Evolutionary conservation across 2,797 vertebrate species (phyloP), one percentile per base, ranked within the genome.

Genomic region (Tenualosa ilisha): DNA sequence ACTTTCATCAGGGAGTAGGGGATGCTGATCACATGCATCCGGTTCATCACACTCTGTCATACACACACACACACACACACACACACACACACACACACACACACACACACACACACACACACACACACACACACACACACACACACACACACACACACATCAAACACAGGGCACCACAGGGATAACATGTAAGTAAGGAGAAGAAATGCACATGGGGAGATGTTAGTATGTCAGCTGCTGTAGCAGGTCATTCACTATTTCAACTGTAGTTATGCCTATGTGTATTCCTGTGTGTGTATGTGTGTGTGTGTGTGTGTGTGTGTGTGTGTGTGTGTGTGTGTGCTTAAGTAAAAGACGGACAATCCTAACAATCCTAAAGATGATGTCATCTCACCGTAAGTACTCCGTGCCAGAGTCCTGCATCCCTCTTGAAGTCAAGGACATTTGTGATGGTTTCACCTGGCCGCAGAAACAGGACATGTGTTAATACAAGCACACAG

Each of bases 1-100:
- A 97, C 98, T 93, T 99, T 99, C 98, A 99, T 99, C 90, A 99
- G 91, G 0, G 98, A 98, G 85, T 99, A 99, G 0, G 98, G 98
- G 87, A 99, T 96, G 93, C 97, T 99, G 95, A 99, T 94, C 88
- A 99, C 98, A 0, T 99, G 98, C 96, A 98, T 97, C 88, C 97
- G 95, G 89, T 98, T 99, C 97, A 99, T 96, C 89, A 99, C 97
- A 0, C 97, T 98, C 98, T 99, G 89, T 0, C 51, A 88, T 13
- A 84, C 87, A 91, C 89, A 81, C 20, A 89, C 46, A 91, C 20
- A 82, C 13, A 85, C 24, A 85, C 83, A 75, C 63, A 68, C 24
- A 31, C 63, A 37, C 24, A 46, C 43, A 50, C 46, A 91, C 20
- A 82, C 13, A 85, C 24, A 85, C 83, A 75, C 51, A 88, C 15